Evolutionary conservation across 2,797 vertebrate genomes (phyloP).

Genomic region (Typhlichthys subterraneus): DNA sequence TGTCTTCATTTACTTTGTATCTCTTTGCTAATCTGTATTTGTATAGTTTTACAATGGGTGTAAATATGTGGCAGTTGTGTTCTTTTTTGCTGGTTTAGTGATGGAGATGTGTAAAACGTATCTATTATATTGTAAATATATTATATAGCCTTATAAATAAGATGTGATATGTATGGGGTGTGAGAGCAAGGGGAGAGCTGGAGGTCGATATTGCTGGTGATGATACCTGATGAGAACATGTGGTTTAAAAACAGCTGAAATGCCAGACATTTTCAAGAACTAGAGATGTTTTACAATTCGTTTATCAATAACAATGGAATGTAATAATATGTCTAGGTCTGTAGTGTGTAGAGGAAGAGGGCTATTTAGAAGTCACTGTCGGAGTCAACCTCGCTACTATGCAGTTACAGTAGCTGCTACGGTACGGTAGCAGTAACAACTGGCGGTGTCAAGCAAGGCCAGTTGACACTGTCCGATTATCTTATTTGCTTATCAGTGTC

Average conservation of each 20-base stretch:
- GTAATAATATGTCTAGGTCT: not conserved
- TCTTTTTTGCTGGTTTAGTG: conserved; percentile 57
- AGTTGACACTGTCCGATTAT: not conserved
- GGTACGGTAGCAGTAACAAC: conserved; percentile 24
- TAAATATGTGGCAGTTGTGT: conserved; percentile 9
- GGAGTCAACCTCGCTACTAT: conserved; percentile 21
- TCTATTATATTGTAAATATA: not conserved
- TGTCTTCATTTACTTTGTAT: conserved; percentile 29
- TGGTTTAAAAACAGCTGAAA: not conserved
- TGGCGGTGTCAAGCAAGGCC: conserved; percentile 37
- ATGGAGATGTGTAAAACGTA: conserved; percentile 26
- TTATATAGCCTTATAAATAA: not conserved
- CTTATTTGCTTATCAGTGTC: conserved; percentile 11
- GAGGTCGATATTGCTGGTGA: conserved; percentile 42
- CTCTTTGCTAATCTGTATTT: conserved; percentile 6
- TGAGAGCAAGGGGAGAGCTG: conserved; percentile 72
- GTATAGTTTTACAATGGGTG: conserved; percentile 17
- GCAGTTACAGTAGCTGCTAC: conserved; percentile 26
- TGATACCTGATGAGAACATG: conserved; percentile 45
- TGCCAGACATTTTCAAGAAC: not conserved
- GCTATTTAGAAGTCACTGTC: not conserved
- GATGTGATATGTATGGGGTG: conserved; percentile 37
- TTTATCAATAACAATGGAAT: not conserved
- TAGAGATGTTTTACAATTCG: not conserved
- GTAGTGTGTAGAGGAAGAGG: not conserved